These are phyloP conservation scores for Microdon myrmicae DNA, from an alignment of 2,888 invertebrate genomes.

Conservation along the genomic window DNA sequence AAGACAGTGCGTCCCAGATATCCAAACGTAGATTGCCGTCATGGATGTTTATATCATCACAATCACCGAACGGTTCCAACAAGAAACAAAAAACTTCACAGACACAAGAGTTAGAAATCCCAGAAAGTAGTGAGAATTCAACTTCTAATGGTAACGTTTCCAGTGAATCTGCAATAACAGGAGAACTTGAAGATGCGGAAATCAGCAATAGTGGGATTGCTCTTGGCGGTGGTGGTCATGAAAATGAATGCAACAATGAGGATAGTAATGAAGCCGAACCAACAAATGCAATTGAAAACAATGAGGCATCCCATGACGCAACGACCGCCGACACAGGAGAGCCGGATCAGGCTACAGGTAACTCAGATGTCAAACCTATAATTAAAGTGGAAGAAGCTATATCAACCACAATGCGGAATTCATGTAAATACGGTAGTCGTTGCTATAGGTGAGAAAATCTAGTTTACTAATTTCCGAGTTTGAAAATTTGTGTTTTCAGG, in stretches of 20 bases:
- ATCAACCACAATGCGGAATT: constrained; percentile 54
- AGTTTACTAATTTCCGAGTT: not conserved
- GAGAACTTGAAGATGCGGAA: too few species aligned
- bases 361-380: constrained; percentile 41
- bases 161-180: too few species aligned
- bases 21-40: constrained; percentile 20
- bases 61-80: not conserved
- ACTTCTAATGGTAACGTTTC: not conserved
- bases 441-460: constrained; percentile 60
- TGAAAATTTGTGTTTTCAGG: constrained; percentile 53
- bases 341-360: too few species aligned
- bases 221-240: too few species aligned
- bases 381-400: constrained; percentile 56
- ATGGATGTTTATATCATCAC: constrained; percentile 15
- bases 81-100: constrained; percentile 6
- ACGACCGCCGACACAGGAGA: too few species aligned
- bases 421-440: constrained; percentile 62
- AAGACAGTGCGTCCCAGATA: constrained; percentile 8
- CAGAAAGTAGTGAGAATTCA: not conserved
- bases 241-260: too few species aligned
- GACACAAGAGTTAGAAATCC: not conserved
- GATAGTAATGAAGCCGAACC: too few species aligned
- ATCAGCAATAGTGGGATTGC: too few species aligned
- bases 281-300: constrained; percentile 3
- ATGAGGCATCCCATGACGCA: constrained; percentile 15